Evolutionary conservation across 2,888 invertebrate species (phyloP).

Genomic region (Oegoconia quadripuncta): DNA sequence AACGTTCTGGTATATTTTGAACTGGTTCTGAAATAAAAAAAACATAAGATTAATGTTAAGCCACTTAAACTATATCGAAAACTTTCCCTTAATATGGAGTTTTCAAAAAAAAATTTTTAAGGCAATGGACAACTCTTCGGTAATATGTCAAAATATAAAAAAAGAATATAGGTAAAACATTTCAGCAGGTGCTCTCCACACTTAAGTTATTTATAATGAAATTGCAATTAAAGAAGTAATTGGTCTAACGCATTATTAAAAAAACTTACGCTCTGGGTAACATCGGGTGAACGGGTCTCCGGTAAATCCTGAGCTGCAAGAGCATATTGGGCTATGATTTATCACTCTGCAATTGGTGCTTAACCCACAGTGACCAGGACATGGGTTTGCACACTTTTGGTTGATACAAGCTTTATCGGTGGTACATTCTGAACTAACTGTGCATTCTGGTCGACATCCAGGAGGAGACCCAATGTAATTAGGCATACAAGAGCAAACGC

Average conservation of each 20-base stretch:
- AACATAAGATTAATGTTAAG: constrained; percentile 12
- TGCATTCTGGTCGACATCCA: constrained; percentile 88
- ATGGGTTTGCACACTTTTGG: constrained; percentile 88
- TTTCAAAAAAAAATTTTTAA: too few species aligned
- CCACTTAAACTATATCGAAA: too few species aligned
- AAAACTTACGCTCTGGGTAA: constrained; percentile 68
- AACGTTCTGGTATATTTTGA: constrained; percentile 46
- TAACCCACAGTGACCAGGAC: constrained; percentile 84
- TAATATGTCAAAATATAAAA: too few species aligned
- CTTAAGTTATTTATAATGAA: too few species aligned
- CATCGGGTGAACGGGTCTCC: constrained; percentile 86
- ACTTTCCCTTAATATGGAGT: too few species aligned
- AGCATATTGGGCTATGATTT: constrained; percentile 89
- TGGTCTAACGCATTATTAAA: neutral
- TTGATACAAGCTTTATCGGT: constrained; percentile 85
- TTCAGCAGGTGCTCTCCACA: too few species aligned
- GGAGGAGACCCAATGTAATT: constrained; percentile 86
- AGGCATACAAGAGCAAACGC: constrained; percentile 86
- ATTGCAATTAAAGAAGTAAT: too few species aligned
- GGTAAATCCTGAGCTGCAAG: constrained; percentile 80
- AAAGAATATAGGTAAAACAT: too few species aligned
- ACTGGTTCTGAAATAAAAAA: constrained; percentile 39
- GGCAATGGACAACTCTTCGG: too few species aligned
- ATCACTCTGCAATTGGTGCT: constrained; percentile 85
- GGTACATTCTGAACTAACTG: constrained; percentile 87